A percentile compares a stretch with the other conserved stretches of the same genome.
phyloP scores from a whole-genome alignment of 1,140 invertebrate genomes.

The Brachionus manjavacas region DNA sequence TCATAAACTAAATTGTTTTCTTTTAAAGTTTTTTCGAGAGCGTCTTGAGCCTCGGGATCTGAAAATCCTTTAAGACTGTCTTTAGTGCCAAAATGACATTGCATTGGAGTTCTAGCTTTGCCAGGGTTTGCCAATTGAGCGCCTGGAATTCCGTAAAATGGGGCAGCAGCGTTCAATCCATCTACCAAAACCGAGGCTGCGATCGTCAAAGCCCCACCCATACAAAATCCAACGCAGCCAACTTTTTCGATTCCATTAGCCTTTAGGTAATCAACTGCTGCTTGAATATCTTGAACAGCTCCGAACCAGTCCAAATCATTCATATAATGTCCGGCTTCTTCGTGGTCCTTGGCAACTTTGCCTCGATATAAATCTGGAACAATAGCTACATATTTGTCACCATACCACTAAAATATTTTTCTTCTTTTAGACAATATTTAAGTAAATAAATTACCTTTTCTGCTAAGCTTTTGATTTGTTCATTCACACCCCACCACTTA shows the following conservation, averaged over 20 bases:
- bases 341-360: constrained; percentile 49
- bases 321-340: constrained; percentile 52
- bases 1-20: constrained; percentile 41
- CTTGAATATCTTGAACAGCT: constrained; percentile 51
- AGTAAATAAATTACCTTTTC: constrained; percentile 43
- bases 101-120: constrained; percentile 48
- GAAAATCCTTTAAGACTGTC: constrained; percentile 47
- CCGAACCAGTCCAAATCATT: constrained; percentile 51
- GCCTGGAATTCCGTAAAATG: constrained; percentile 51
- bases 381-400: constrained; percentile 47
- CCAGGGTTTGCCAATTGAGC: constrained; percentile 46
- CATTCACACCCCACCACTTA: constrained; percentile 55
- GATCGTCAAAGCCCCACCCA: constrained; percentile 51
- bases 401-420: constrained; percentile 11
- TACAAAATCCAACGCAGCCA: constrained; percentile 52
- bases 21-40: constrained; percentile 43
- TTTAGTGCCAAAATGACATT: constrained; percentile 50
- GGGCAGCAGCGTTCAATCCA: constrained; percentile 48
- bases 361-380: constrained; percentile 53
- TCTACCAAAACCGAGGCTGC: constrained; percentile 47
- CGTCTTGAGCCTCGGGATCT: constrained; percentile 40
- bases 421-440: neutral
- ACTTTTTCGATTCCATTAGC: constrained; percentile 47
- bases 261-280: constrained; percentile 47
- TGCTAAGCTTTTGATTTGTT: constrained; percentile 51